These are phyloP conservation scores for Cephonodes hylas DNA, from an alignment of 2,888 invertebrate species.

Conservation along the genomic window DNA sequence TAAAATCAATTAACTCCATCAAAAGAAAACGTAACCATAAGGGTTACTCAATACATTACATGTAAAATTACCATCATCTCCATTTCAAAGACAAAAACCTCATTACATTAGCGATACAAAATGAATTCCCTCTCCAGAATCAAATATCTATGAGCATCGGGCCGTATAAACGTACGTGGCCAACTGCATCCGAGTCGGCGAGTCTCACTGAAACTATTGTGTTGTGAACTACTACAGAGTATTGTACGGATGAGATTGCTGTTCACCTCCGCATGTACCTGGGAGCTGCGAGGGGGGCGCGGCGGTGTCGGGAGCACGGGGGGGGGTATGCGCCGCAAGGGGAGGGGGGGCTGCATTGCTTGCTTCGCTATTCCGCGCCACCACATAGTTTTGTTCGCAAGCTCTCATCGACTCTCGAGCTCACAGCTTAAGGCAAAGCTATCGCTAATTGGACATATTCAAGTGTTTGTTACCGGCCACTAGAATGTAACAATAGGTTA, in stretches of 20 bases:
- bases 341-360: conserved; percentile 45
- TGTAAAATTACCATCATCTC: no score
- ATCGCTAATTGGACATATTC: conserved; percentile 64
- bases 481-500: conserved; percentile 41
- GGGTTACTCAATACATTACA: no score
- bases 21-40: no score
- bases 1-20: no score
- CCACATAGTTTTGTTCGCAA: conserved; percentile 74
- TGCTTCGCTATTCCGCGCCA: conserved; percentile 59
- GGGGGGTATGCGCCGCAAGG: conserved; percentile 23
- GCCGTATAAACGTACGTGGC: conserved; percentile 14
- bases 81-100: no score
- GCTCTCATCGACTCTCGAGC: conserved; percentile 62
- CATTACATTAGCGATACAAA: not conserved
- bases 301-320: conserved; percentile 26
- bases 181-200: conserved; percentile 30
- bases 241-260: conserved; percentile 65
- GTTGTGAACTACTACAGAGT: conserved; percentile 44
- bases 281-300: conserved; percentile 34
- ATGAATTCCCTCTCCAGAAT: conserved; percentile 9
- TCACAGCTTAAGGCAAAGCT: conserved; percentile 58
- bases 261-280: conserved; percentile 58
- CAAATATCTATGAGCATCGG: conserved; percentile 14
- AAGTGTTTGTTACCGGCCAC: conserved; percentile 45
- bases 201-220: conserved; percentile 50